Conservation (phyloP, 2,888 invertebrate species). For the Drosophila peninsularis region DNA sequence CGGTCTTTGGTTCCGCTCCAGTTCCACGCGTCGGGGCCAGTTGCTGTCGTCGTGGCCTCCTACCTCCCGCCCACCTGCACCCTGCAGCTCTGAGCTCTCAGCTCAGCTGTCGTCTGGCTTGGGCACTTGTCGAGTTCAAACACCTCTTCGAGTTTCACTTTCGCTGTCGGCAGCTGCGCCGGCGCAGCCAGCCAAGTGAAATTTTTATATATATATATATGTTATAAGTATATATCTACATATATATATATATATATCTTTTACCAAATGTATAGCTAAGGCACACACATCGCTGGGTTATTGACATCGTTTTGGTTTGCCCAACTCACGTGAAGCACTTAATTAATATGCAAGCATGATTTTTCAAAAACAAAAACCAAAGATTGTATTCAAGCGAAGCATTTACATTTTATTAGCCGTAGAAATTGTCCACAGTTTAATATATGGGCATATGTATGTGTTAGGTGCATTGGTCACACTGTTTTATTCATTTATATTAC, state of each 20-base stretch:
- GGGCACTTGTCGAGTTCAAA: constrained; percentile 63
- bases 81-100: neutral
- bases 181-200: constrained; percentile 62
- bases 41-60: constrained; percentile 27
- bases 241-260: constrained; percentile 3
- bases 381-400: neutral
- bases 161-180: constrained; percentile 71
- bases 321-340: constrained; percentile 59
- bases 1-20: constrained; percentile 74
- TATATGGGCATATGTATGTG: too few relatives aligned
- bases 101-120: constrained; percentile 17
- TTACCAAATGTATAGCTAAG: constrained; percentile 1
- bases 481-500: too few relatives aligned
- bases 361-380: neutral
- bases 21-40: constrained; percentile 59
- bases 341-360: constrained; percentile 28
- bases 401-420: constrained; percentile 2
- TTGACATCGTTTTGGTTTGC: constrained; percentile 51
- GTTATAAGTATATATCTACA: neutral
- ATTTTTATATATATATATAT: constrained; percentile 30
- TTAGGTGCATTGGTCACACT: too few relatives aligned
- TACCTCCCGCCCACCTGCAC: neutral
- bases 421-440: neutral
- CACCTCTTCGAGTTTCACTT: constrained; percentile 75
- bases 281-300: constrained; percentile 38